phyloP scores from a whole-genome alignment of 2,113 vertebrate species.

The Rhodinocichla rosea region DNA sequence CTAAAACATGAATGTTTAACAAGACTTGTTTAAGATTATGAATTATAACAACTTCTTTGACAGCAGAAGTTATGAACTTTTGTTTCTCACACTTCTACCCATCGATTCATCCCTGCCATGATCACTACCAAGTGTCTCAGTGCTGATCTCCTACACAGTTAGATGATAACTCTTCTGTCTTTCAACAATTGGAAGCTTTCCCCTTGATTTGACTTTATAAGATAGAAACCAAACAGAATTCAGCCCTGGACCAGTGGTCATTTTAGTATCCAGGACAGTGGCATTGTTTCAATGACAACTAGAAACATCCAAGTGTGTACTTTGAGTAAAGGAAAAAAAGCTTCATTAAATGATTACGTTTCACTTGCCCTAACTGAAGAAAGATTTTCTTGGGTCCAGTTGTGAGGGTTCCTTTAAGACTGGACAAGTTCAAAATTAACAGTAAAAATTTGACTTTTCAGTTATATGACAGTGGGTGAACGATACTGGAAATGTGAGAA shows the following conservation, averaged over 20 bases:
- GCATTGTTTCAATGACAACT: not conserved
- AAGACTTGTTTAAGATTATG: not conserved
- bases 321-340: not conserved
- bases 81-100: not conserved
- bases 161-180: not conserved
- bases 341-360: not conserved
- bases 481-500: not conserved
- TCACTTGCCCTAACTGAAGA: not conserved
- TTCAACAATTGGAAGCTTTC: not conserved
- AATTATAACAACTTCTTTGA: not conserved
- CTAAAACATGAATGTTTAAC: not conserved
- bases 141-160: not conserved
- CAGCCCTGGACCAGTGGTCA: not conserved
- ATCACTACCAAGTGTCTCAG: not conserved
- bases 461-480: rapidly evolving
- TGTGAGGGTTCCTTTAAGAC: not conserved
- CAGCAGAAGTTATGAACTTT: not conserved
- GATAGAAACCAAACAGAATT: not conserved
- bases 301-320: not conserved
- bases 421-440: not conserved
- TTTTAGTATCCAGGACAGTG: not conserved
- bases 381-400: not conserved
- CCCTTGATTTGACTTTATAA: not conserved
- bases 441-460: not conserved
- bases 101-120: not conserved